Evolutionary conservation across 2,113 vertebrate genomes (phyloP), one percentile per base, ranked within the genome.

Genomic region (Chlorodrepanis virens): DNA sequence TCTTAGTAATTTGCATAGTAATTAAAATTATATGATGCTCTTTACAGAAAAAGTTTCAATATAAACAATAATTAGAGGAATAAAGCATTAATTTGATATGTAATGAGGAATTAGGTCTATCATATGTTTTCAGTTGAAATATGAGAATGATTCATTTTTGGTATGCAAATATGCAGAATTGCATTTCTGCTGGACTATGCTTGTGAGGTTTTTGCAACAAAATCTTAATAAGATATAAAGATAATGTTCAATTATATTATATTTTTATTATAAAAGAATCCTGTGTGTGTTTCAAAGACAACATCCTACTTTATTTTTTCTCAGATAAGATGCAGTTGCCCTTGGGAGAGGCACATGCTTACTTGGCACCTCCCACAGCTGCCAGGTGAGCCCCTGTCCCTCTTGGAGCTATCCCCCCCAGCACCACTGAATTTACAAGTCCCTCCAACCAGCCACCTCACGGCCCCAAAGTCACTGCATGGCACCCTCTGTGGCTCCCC

Each of bases 361-460:
- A 20, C 47, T 63, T 35, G n/a, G 40, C n/a, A 54, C 21, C 25
- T 61, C 70, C 70, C 35, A 39, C 14, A 0, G 0, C 27, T n/a
- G 16, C 23, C 11, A 39, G 40, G 24, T 4, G 9, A 77, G 69
- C 7, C 24, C 14, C 64, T 4, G n/a, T 4, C 1, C 33, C 22
- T 10, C 33, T 47, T 12, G 0, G 37, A 63, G 24, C 2, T 3
- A 31, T 20, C 9, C 15, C 10, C 31, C 29, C 0, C 0, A 19
- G 28, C 22, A 40, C 29, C 27, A 1, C 10, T 1, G n/a, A 18
- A 14, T 22, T 29, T 13, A 8, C 40, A 29, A 6, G 21, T 37
- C 10, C 7, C 14, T 39, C 23, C 1, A 3, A 9, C 15, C 42
- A 37, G 68, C n/a, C 70, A 13, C 10, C 4, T 14, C 28, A 12